These are phyloP conservation scores for Drosophila fungiperda DNA, from an alignment of 2,888 invertebrate species.

Conservation along the genomic window DNA sequence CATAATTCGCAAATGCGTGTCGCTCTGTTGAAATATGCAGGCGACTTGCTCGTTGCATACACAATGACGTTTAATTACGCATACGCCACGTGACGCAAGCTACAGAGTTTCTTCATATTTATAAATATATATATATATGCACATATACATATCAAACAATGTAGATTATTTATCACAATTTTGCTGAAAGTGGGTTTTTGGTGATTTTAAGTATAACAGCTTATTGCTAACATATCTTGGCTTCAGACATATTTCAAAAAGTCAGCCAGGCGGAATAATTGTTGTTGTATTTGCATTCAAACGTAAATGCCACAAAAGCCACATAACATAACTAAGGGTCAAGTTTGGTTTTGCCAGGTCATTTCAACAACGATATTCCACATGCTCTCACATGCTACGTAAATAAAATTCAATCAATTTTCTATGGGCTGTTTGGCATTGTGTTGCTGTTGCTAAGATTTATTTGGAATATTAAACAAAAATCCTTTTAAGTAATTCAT, in stretches of 20 bases:
- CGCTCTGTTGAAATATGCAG: constrained; percentile 22
- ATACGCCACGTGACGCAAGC: constrained; percentile 35
- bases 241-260: constrained; percentile 8
- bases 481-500: constrained; percentile 65
- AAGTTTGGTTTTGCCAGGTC: background rate
- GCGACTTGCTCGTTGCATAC: constrained; percentile 16
- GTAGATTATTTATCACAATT: constrained; percentile 39
- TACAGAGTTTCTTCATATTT: constrained; percentile 10
- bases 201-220: constrained; percentile 41
- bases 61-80: constrained; percentile 49
- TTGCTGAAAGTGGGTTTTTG: constrained; percentile 59
- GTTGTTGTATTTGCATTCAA: constrained; percentile 40
- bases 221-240: constrained; percentile 21
- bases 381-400: constrained; percentile 10
- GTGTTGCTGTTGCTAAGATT: constrained; percentile 16
- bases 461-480: constrained; percentile 28
- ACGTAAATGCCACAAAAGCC: constrained; percentile 38
- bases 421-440: constrained; percentile 3
- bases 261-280: constrained; percentile 36
- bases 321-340: constrained; percentile 30
- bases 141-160: constrained; percentile 10
- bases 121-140: background rate
- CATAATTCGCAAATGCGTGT: constrained; percentile 37
- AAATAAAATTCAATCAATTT: constrained; percentile 41
- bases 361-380: constrained; percentile 13